phyloP scores from a whole-genome alignment of 2,888 invertebrate species.

The Automeris io region DNA sequence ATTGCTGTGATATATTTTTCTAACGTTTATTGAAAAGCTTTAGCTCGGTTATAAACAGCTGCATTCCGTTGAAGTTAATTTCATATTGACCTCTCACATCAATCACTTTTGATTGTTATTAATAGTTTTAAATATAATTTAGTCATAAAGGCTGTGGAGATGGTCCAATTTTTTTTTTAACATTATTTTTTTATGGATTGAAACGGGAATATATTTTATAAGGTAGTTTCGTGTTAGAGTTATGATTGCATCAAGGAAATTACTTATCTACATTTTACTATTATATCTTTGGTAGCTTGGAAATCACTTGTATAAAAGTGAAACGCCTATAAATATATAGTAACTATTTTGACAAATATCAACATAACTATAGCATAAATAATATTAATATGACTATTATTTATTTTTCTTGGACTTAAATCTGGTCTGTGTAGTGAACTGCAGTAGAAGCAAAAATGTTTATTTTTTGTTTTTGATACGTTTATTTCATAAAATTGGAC shows the following conservation, averaged over 20 bases:
- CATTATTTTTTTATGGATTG: not conserved
- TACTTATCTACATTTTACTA: not conserved
- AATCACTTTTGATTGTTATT: conserved; percentile 41
- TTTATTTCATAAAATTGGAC: conserved; percentile 38
- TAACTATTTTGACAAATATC: not conserved
- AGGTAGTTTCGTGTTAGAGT: not conserved
- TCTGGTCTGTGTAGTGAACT: conserved; percentile 11
- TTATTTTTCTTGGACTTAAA: conserved; percentile 3
- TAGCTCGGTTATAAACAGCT: conserved; percentile 42
- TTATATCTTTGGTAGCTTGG: not conserved
- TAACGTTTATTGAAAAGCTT: conserved; percentile 54
- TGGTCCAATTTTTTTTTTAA: conserved; percentile 42
- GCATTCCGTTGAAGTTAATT: conserved; percentile 34
- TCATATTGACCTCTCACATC: too few species aligned
- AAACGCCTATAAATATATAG: not conserved
- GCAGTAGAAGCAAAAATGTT: conserved; percentile 11
- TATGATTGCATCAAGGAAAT: not conserved
- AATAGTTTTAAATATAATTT: conserved; percentile 31
- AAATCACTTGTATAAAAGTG: too few species aligned
- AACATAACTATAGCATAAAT: not conserved
- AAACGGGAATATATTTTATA: not conserved
- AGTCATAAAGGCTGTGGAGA: conserved; percentile 36
- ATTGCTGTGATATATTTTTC: conserved; percentile 75
- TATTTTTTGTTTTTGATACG: conserved; percentile 7
- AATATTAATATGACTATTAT: conserved; percentile 11